Conservation (phyloP, 2,888 invertebrate genomes). For the Xylota segnis region DNA sequence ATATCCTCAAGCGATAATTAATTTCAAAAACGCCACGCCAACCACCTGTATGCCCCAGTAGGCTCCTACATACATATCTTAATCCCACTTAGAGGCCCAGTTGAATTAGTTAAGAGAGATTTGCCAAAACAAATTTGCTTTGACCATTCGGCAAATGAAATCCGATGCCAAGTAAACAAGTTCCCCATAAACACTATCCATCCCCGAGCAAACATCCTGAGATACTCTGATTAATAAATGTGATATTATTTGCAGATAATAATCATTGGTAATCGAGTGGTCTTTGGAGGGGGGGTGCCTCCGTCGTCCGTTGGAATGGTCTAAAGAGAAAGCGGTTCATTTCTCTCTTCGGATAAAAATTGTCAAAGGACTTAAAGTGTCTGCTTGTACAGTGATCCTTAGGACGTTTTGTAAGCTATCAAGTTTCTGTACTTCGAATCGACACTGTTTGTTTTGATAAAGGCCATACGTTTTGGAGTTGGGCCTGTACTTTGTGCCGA, state of each 20-base stretch:
- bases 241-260: not conserved
- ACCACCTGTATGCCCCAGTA: constrained; percentile 43
- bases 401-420: not conserved
- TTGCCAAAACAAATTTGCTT: constrained; percentile 1
- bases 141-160: constrained; percentile 8
- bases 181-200: not conserved
- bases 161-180: constrained; percentile 7
- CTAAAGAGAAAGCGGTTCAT: not conserved
- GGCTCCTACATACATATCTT: not conserved
- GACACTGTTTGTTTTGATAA: not conserved
- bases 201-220: not conserved
- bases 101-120: not conserved
- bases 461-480: not conserved
- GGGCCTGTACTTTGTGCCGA: not conserved
- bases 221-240: constrained; percentile 9
- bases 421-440: not conserved
- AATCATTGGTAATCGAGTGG: not conserved
- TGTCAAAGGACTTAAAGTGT: not conserved
- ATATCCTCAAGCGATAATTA: constrained; percentile 40
- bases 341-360: not conserved
- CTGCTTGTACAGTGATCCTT: not conserved
- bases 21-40: constrained; percentile 7
- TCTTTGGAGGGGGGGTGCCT: not conserved
- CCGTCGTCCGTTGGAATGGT: not conserved
- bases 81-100: not conserved